Evolutionary conservation across 2,797 vertebrate genomes (phyloP).

Genomic region (Pagetopsis macropterus): DNA sequence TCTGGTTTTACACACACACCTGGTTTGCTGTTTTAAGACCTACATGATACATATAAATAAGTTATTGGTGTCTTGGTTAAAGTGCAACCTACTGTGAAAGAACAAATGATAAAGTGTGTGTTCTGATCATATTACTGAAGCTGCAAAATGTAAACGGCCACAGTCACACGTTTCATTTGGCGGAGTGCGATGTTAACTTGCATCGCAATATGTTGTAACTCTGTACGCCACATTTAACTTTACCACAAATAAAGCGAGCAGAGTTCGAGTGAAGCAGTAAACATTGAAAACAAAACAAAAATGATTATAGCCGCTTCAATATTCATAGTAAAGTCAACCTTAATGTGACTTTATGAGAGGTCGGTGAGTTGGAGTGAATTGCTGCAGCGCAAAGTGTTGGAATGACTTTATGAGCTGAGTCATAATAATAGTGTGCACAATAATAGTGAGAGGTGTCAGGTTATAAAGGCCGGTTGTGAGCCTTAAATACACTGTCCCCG

Average conservation of each 20-base stretch:
- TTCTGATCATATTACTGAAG: neutral
- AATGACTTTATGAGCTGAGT: slow-evolving; percentile 38
- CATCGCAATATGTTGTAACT: neutral
- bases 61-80: neutral
- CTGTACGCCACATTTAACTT: neutral
- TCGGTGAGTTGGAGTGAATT: neutral
- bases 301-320: neutral
- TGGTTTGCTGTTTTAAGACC: slow-evolving; percentile 19
- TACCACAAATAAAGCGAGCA: neutral
- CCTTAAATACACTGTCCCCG: slow-evolving; percentile 61
- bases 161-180: neutral
- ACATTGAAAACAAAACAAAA: neutral
- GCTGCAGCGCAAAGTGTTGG: slow-evolving; percentile 15
- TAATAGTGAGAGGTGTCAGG: slow-evolving; percentile 48
- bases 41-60: neutral
- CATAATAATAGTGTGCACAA: slow-evolving; percentile 51
- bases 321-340: neutral
- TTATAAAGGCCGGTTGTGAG: slow-evolving; percentile 32
- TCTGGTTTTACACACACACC: slow-evolving; percentile 21
- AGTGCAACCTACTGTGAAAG: neutral
- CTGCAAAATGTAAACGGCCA: neutral
- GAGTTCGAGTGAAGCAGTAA: neutral
- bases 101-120: neutral
- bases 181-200: neutral
- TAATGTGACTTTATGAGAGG: neutral